Percentiles rank a stretch among this genome's conserved stretches.
phyloP scores from a whole-genome alignment of 1,140 invertebrate genomes.

The Teleogryllus occipitalis region DNA sequence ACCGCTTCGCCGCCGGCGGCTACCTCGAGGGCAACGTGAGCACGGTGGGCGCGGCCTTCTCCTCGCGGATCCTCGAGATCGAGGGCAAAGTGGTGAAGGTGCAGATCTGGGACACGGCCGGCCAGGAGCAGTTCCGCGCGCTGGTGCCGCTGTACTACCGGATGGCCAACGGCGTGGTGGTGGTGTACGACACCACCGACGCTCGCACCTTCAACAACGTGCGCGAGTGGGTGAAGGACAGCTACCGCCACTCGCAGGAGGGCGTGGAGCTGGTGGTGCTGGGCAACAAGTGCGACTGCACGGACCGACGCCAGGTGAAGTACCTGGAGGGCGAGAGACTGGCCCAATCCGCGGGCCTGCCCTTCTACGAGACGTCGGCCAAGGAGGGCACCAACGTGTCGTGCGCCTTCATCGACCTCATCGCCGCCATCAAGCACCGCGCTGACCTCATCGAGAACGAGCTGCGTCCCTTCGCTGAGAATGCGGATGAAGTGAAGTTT shows the following conservation, averaged over 20 bases:
- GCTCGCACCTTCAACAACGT: background rate
- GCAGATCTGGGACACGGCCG: background rate
- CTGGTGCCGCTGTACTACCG: background rate
- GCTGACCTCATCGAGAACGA: background rate
- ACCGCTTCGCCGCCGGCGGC: background rate
- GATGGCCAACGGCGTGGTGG: background rate
- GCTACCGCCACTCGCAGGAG: background rate
- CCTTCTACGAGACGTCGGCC: slow-evolving; percentile 81
- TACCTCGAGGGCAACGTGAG: background rate
- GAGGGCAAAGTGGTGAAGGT: background rate
- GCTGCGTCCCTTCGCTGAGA: background rate
- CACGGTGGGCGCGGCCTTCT: background rate
- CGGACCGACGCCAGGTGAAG: background rate
- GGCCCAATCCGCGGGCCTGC: slow-evolving; percentile 44
- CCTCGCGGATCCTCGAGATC: background rate
- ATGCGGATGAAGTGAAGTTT: background rate
- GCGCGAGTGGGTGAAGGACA: background rate
- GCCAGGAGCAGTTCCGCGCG: background rate
- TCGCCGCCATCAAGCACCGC: background rate
- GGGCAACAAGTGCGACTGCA: background rate
- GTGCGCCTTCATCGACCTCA: slow-evolving; percentile 58
- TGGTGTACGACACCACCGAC: background rate
- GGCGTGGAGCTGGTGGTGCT: background rate
- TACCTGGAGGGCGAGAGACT: background rate
- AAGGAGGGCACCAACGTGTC: slow-evolving; percentile 91